Evolutionary conservation across 2,888 invertebrate genomes (phyloP), one percentile per base, ranked within the genome.

Genomic region (Sarcophaga caerulescens): DNA sequence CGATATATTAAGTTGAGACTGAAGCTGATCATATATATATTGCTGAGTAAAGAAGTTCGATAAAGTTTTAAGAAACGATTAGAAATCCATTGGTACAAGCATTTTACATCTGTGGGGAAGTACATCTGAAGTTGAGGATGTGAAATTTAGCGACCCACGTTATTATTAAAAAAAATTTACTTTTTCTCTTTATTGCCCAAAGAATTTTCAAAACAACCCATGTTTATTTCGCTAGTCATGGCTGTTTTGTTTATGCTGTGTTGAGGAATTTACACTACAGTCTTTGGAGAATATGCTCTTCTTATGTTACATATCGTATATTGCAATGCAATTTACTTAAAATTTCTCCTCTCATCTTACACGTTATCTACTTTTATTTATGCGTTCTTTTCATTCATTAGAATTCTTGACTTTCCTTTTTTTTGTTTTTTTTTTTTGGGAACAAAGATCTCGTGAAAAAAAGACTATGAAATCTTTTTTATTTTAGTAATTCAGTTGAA

Each of bases 271-370:
- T 81, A 74, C 47, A 69, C 59, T 73, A 69, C 44, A 77, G 69
- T 62, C 71, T 69, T 65, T 68, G 45, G 35, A 25, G n/a, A 62
- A 68, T 77, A 47, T 66, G 81, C 21, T 73, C 73, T 65, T 73
- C 73, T 77, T 85, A 63, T 52, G 17, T 52, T 35, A 35, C 35
- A 35, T 35, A 35, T 35, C 52, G 4, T 23, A 68, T 80, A 68
- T 80, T 84, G 66, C 76, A 77, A 45, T 69, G 63, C 68, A 85
- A 73, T 77, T 81, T 74, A 59, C 71, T 80, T 76, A 45, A 57
- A 73, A 66, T 69, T 73, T 68, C 69, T 66, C 5, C 45, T 25
- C 35, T 45, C 0, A 4, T 63, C 12, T 52, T 19, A 11, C 25
- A 59, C 4, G 17, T 8, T 57, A 14, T 44, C 44, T 66, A 68